Base-by-base conservation (phyloP, 2,797 vertebrate genomes). In the Mus minutoides region DNA sequence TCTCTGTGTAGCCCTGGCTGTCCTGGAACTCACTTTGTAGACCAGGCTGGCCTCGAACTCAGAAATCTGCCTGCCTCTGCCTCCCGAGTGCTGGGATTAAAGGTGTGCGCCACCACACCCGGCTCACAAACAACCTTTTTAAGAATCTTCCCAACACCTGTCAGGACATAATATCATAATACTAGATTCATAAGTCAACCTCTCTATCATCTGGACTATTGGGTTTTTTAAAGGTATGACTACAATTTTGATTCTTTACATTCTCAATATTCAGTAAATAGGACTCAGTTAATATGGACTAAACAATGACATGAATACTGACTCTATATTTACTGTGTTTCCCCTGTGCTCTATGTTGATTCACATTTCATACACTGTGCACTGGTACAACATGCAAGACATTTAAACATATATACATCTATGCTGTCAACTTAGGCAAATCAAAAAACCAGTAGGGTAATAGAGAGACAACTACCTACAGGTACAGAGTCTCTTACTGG, bases 231-330 rank as follows among this genome's bases (percentile, higher is more conserved):
- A 52, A n/a, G 40, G 11, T 73, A 79, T 37, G 26, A 54, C 56
- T 73, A 37, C 79, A 12, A 17, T 82, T 82, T 86, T 69, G 83
- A 37, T 88, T 77, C 62, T 93, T 91, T 84, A 37, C 54, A 96
- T 75, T 76, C 21, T 1, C 56, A 92, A 2, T 40, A 17, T 62
- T 19, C 14, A 93, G 58, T 64, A 71, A 96, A 92, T 0, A 95
- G 58, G 34, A 88, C 64, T 93, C 26, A 34, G 67, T 88, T 77
- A 97, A 46, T 94, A 94, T 88, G 13, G 93, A 67, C 29, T 76
- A 80, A 93, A 80, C 90, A 60, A 93, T 52, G 46, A 58, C 34
- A 89, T 19, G 84, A 88, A 79, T 49, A 78, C 76, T 78, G 52
- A 85, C 26, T 43, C 13, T 11, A 21, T 69, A 73, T 52, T 93